A percentile compares a stretch with the other conserved stretches of the same genome.
Evolutionary conservation across 2,888 invertebrate species (phyloP).

Genomic region (Steinernema carpocapsae): DNA sequence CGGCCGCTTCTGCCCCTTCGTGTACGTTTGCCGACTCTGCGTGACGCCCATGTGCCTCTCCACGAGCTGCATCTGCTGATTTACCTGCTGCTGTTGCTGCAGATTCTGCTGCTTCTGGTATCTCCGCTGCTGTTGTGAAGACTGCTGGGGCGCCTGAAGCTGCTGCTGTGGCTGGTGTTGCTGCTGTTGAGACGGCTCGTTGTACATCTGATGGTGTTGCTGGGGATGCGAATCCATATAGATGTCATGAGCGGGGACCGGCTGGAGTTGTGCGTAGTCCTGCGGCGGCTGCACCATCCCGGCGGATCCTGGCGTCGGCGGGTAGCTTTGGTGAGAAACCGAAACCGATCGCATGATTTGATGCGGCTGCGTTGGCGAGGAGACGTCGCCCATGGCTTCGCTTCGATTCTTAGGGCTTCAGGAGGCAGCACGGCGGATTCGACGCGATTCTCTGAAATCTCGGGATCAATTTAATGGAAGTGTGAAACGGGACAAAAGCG

Average conservation of each 20-base stretch:
- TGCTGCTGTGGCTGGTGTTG: not conserved
- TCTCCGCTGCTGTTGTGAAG: not conserved
- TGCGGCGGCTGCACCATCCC: not conserved
- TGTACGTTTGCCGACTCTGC: not conserved
- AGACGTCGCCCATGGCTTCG: conserved; percentile 21
- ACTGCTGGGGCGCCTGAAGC: not conserved
- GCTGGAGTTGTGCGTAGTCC: conserved; percentile 13
- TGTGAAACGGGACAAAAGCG: conserved; percentile 10
- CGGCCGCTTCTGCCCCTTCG: not conserved
- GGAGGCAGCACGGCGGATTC: not conserved
- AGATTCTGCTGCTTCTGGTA: conserved; percentile 5
- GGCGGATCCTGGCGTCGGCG: conserved; percentile 20
- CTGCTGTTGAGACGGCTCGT: not conserved
- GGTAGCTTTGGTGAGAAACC: conserved; percentile 20
- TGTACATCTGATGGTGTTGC: conserved; percentile 18
- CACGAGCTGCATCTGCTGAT: conserved; percentile 25
- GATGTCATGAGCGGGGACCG: conserved; percentile 2
- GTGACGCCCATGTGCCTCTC: conserved; percentile 21
- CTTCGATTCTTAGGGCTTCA: too few relatives aligned
- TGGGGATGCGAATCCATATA: conserved; percentile 22
- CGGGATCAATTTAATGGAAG: not conserved
- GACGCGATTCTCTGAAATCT: not conserved
- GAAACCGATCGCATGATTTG: not conserved
- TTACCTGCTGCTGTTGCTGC: conserved; percentile 18
- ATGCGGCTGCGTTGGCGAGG: conserved; percentile 23